Conservation (phyloP, 2,797 vertebrate genomes). For the Capromys pilorides region DNA sequence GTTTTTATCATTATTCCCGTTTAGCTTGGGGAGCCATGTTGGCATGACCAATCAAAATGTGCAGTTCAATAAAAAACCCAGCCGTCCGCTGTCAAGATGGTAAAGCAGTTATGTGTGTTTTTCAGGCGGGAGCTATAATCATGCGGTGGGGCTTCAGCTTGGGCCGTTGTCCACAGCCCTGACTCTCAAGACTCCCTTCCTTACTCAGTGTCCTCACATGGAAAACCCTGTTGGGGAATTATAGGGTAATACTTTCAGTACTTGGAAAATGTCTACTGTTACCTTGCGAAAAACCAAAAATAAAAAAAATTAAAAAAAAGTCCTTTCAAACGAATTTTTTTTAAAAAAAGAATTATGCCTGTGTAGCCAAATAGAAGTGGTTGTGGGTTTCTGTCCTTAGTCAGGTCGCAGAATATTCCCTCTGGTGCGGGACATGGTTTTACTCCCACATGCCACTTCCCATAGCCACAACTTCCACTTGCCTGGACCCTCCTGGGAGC, state of each 20-base stretch:
- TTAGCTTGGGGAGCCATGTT: constrained; percentile 5
- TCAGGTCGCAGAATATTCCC: constrained; percentile 38
- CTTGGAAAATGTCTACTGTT: constrained; percentile 64
- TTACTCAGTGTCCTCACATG: neutral
- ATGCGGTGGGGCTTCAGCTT: constrained; percentile 24
- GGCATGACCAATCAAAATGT: constrained; percentile 29
- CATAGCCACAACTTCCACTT: neutral
- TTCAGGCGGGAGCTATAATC: constrained; percentile 37
- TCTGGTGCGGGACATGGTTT: constrained; percentile 31
- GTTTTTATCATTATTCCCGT: neutral
- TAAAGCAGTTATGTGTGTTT: constrained; percentile 5
- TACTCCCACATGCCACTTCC: constrained; percentile 26
- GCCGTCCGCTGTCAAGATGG: constrained; percentile 36
- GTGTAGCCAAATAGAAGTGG: constrained; percentile 14
- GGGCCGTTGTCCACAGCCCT: neutral
- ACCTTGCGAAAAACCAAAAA: constrained; percentile 61
- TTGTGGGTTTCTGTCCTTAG: constrained; percentile 27
- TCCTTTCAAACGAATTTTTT: constrained; percentile 10
- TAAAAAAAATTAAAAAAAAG: constrained; percentile 33
- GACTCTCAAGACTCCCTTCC: neutral
- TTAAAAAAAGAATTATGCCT: neutral
- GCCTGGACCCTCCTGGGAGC: constrained; percentile 18
- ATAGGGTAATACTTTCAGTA: constrained; percentile 51
- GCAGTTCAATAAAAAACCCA: constrained; percentile 23
- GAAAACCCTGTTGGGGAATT: constrained; percentile 55